Percentiles rank a stretch among this genome's conserved stretches.
Conservation (phyloP, 2,797 vertebrate species). For the Avahi laniger region DNA sequence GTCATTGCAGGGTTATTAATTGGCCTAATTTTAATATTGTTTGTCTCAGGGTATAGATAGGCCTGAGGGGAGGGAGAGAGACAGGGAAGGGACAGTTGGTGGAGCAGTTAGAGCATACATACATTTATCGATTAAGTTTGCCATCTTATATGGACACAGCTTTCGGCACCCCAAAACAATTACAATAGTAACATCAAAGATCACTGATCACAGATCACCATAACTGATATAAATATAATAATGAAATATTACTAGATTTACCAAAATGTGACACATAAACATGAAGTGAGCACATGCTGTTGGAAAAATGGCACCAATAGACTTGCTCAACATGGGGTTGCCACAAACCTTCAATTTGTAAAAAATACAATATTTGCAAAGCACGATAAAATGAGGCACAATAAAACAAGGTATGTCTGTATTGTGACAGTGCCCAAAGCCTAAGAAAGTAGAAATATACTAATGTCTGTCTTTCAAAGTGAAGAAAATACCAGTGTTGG, state of each 20-base stretch:
- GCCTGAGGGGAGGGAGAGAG: not conserved
- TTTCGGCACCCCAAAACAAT: not conserved
- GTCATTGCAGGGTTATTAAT: not conserved
- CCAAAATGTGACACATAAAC: not conserved
- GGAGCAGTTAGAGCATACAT: not conserved
- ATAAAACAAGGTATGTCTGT: not conserved
- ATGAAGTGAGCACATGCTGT: not conserved
- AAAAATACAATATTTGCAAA: not conserved
- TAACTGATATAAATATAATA: not conserved
- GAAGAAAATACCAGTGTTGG: not conserved
- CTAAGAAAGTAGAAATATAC: constrained; percentile 22
- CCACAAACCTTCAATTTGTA: not conserved
- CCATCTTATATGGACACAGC: not conserved
- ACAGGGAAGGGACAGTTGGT: not conserved
- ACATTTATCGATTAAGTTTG: not conserved
- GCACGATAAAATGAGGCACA: not conserved
- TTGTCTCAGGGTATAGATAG: not conserved
- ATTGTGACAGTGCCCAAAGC: not conserved
- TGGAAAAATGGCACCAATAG: not conserved
- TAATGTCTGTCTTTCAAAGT: constrained; percentile 37
- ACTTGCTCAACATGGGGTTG: not conserved
- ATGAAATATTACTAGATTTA: not conserved
- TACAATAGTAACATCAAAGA: not conserved
- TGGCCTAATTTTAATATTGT: not conserved
- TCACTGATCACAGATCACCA: not conserved